These are phyloP conservation scores for Stramonita haemastoma DNA, from an alignment of 2,888 invertebrate species.

Conservation along the genomic window DNA sequence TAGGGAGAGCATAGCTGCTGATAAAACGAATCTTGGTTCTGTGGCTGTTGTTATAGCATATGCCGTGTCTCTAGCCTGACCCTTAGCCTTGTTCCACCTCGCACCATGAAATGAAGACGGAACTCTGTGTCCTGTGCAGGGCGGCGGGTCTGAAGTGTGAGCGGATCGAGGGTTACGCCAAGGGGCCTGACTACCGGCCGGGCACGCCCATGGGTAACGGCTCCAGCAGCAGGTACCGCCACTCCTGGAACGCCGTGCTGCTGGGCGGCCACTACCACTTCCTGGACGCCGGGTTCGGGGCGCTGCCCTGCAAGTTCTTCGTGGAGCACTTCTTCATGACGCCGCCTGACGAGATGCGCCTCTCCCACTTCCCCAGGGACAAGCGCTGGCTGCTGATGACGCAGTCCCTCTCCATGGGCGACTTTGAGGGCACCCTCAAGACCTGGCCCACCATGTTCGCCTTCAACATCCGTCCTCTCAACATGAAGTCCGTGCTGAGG, in stretches of 20 bases:
- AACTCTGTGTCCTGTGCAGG: conserved; percentile 49
- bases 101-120: too few species aligned
- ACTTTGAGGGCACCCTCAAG: conserved; percentile 63
- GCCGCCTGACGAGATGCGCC: conserved; percentile 63
- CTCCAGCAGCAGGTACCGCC: conserved; percentile 52
- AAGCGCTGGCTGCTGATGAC: conserved; percentile 66
- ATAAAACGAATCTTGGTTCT: too few species aligned
- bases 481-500: conserved; percentile 65
- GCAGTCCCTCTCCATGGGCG: conserved; percentile 55
- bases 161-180: conserved; percentile 64
- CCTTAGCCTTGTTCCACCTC: too few species aligned
- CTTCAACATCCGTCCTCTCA: conserved; percentile 68
- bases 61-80: too few species aligned
- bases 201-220: conserved; percentile 60
- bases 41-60: too few species aligned
- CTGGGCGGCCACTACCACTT: conserved; percentile 64
- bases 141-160: conserved; percentile 65
- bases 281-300: conserved; percentile 62
- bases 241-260: conserved; percentile 66
- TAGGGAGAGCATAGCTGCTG: too few species aligned
- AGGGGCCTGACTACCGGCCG: conserved; percentile 62
- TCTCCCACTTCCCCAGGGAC: conserved; percentile 68
- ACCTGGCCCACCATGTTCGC: conserved; percentile 71
- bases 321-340: conserved; percentile 68
- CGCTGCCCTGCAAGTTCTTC: conserved; percentile 62